These are phyloP conservation scores for Matsumurasca onukii DNA, from an alignment of 1,140 invertebrate genomes.

Conservation along the genomic window DNA sequence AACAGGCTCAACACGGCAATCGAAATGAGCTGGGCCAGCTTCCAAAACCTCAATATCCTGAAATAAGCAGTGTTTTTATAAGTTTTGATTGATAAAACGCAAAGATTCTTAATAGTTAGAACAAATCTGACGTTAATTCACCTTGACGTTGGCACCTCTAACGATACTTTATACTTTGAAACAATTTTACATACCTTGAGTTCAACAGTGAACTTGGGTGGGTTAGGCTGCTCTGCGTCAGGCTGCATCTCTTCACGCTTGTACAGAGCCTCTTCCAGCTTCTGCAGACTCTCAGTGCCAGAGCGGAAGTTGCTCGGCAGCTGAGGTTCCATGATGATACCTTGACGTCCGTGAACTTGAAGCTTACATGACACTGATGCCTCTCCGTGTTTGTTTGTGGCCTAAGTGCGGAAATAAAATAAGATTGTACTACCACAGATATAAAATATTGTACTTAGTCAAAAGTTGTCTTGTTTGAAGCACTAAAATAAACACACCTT, in stretches of 20 bases:
- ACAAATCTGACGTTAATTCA: too few species aligned
- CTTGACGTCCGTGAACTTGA: constrained; percentile 80
- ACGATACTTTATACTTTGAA: neutral
- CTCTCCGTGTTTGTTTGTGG: constrained; percentile 87
- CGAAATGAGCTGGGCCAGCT: constrained; percentile 86
- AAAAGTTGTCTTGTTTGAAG: too few species aligned
- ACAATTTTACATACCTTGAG: constrained; percentile 53
- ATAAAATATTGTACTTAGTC: too few species aligned
- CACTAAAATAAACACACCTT: too few species aligned
- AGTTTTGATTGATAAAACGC: too few species aligned
- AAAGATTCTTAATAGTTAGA: too few species aligned
- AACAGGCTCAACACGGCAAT: constrained; percentile 85
- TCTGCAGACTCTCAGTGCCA: constrained; percentile 86
- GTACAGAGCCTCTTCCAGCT: constrained; percentile 84
- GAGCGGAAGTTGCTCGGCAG: constrained; percentile 80
- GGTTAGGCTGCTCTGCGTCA: constrained; percentile 83
- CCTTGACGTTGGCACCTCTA: too few species aligned
- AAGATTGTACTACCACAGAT: neutral
- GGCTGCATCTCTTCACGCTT: constrained; percentile 79
- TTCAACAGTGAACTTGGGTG: constrained; percentile 82
- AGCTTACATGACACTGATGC: constrained; percentile 83
- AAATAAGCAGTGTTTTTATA: too few species aligned
- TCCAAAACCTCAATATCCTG: constrained; percentile 78
- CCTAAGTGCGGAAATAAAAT: constrained; percentile 46
- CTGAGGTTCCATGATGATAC: constrained; percentile 89